phyloP scores from a whole-genome alignment of 2,113 vertebrate genomes.

The Indicator indicator region DNA sequence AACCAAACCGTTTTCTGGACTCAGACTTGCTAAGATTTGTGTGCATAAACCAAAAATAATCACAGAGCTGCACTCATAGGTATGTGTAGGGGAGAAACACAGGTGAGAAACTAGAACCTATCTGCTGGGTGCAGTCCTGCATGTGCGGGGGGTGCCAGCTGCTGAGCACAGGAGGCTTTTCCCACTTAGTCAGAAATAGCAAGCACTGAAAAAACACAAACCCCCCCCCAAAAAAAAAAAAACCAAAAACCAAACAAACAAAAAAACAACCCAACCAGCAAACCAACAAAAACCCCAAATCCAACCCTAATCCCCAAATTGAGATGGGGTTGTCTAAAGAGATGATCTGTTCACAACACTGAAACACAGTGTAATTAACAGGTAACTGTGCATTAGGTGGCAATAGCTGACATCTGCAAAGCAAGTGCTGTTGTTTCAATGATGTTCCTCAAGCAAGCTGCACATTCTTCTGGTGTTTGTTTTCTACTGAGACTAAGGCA shows the following conservation, averaged over 20 bases:
- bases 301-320: not conserved
- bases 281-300: no score
- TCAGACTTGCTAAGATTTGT: slow-evolving; percentile 35
- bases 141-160: not conserved
- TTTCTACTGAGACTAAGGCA: slow-evolving; percentile 24
- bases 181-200: not conserved
- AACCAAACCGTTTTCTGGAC: slow-evolving; percentile 47
- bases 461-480: not conserved
- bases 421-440: not conserved
- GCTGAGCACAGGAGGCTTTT: not conserved
- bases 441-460: not conserved
- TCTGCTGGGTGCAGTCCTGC: not conserved
- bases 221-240: no score
- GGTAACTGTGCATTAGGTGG: not conserved
- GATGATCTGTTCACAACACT: not conserved
- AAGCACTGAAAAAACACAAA: not conserved
- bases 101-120: not conserved
- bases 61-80: not conserved
- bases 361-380: not conserved
- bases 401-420: not conserved
- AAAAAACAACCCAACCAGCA: no score
- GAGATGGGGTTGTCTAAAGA: not conserved
- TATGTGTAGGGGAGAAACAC: rapidly evolving
- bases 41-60: not conserved
- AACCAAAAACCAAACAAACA: no score